Evolutionary conservation across 2,113 vertebrate species (phyloP).

Genomic region (Aldabrachelys gigantea): DNA sequence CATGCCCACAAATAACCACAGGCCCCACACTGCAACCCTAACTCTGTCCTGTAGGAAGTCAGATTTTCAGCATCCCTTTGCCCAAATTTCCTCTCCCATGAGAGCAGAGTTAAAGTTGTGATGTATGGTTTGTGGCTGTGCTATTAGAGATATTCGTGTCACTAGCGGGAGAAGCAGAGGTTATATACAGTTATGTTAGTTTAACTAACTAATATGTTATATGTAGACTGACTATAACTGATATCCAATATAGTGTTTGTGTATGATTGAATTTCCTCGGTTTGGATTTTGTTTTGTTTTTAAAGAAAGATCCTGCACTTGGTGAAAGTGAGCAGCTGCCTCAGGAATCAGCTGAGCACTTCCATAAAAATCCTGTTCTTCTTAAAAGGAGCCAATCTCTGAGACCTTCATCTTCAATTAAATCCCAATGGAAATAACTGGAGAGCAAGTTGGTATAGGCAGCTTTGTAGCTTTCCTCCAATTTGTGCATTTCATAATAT

Average conservation of each 20-base stretch:
- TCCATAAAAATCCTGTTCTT: neutral
- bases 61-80: neutral
- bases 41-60: fast-evolving
- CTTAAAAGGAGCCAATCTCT: neutral
- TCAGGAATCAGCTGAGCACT: neutral
- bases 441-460: neutral
- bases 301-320: neutral
- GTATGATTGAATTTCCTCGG: neutral
- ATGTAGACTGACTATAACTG: fast-evolving
- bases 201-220: neutral
- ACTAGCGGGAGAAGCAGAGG: neutral
- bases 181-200: neutral
- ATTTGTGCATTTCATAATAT: constrained; percentile 21
- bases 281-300: neutral
- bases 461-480: neutral
- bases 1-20: neutral
- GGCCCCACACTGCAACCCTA: neutral
- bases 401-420: neutral
- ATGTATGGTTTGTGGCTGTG: neutral
- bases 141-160: neutral
- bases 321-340: neutral
- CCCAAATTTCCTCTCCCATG: neutral
- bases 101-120: neutral
- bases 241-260: fast-evolving
- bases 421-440: neutral